Evolutionary conservation across 2,888 invertebrate species (phyloP).

Genomic region (Ophion obscuratus): DNA sequence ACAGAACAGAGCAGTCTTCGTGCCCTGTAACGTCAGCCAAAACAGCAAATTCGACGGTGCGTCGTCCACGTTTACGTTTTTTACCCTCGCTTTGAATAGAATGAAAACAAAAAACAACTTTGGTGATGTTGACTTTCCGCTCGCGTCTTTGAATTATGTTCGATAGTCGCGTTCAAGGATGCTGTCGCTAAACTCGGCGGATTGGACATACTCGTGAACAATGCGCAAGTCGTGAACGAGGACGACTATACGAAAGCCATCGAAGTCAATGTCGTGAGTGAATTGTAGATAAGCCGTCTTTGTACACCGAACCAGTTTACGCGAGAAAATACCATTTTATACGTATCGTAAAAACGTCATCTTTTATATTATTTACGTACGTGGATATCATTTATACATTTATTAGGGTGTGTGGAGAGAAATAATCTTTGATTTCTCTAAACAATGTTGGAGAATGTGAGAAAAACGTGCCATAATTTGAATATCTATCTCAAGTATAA

Average conservation of each 20-base stretch:
- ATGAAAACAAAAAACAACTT: not conserved
- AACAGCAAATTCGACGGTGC: conserved; percentile 79
- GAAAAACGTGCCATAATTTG: too few relatives aligned
- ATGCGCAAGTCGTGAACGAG: conserved; percentile 79
- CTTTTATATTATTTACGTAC: too few relatives aligned
- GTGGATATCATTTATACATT: too few relatives aligned
- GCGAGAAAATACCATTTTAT: not conserved
- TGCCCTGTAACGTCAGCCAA: conserved; percentile 78
- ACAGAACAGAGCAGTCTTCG: conserved; percentile 75
- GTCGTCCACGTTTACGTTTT: conserved; percentile 4
- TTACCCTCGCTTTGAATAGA: not conserved
- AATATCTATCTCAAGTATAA: too few relatives aligned
- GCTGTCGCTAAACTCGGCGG: conserved; percentile 83
- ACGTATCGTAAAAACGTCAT: not conserved
- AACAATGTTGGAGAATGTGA: too few relatives aligned
- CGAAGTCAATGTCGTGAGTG: conserved; percentile 81
- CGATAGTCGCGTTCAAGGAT: conserved; percentile 84
- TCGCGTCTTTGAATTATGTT: not conserved
- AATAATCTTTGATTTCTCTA: too few relatives aligned
- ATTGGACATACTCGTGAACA: conserved; percentile 86
- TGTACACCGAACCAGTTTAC: too few relatives aligned
- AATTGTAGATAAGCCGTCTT: not conserved
- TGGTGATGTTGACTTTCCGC: not conserved
- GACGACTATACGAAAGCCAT: conserved; percentile 76
- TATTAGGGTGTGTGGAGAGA: too few relatives aligned